These are phyloP conservation scores for Acanthurus tractus DNA, from an alignment of 2,797 vertebrate genomes.

Conservation along the genomic window DNA sequence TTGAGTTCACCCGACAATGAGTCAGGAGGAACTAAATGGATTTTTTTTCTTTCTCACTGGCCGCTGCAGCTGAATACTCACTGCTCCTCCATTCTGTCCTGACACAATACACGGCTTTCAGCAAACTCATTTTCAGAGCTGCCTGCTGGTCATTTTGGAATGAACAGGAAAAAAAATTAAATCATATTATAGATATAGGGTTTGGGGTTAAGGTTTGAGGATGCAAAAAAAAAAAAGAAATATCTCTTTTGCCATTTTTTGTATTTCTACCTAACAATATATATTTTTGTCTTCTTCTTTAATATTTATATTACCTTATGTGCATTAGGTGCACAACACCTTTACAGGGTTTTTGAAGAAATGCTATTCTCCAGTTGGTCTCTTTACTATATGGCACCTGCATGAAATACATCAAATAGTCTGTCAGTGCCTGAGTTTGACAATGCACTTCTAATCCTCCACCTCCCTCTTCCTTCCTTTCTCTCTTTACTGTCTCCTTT, in stretches of 20 bases:
- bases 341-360: neutral
- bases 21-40: constrained; percentile 47
- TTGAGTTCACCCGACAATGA: constrained; percentile 60
- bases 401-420: constrained; percentile 52
- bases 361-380: neutral
- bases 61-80: constrained; percentile 55
- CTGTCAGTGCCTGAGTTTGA: constrained; percentile 25
- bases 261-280: neutral
- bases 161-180: neutral
- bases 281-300: neutral
- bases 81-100: constrained; percentile 57
- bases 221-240: too few relatives aligned
- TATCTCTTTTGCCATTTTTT: neutral
- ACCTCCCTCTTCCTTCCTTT: neutral
- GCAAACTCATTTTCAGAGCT: constrained; percentile 60
- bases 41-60: constrained; percentile 35
- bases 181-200: constrained; percentile 4
- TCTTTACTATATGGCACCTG: constrained; percentile 11
- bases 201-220: too few relatives aligned
- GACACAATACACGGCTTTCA: constrained; percentile 68
- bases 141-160: constrained; percentile 47
- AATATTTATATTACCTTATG: neutral
- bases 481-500: constrained; percentile 22
- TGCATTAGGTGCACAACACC: neutral
- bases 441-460: constrained; percentile 36